Evolutionary conservation across 2,797 vertebrate genomes (phyloP), one percentile per base, ranked within the genome.

Genomic region (Eremophila alpestris): DNA sequence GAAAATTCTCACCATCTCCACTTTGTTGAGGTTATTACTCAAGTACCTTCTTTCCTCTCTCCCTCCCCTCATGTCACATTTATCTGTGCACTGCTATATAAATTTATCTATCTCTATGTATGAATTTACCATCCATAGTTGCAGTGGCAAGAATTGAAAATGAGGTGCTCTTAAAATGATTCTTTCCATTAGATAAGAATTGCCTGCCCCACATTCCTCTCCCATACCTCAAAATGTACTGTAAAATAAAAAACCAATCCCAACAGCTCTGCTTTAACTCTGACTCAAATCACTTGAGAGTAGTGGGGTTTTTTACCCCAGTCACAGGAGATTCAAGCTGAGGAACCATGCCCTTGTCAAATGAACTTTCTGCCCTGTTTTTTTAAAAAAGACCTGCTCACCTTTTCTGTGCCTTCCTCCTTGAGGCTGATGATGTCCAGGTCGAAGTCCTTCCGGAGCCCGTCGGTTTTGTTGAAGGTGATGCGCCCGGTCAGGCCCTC

Each of bases 371-470:
- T 59, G 43, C 41, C 34, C 2, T 9, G 22, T 9, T 13, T 14
- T n/a, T 52, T 34, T 22, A 23, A 18, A 15, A 22, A 43, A 54
- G 20, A 21, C 46, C 56, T 90, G 70, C 93, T 98, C 97, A 99
- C 99, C 99, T 99, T 99, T 97, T 99, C 99, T 88, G 99, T 97
- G 95, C 99, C 99, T 65, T 99, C 99, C 89, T 99, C 99, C 98
- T 99, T 99, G 41, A 99, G 98, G 96, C 99, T 99, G 97, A 99
- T 99, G 96, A 99, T 98, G 90, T 99, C 99, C 96, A 99, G 98
- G 97, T 99, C 99, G 84, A 99, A 99, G 96, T 99, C 99, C 96
- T 99, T 99, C 94, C 99, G 97, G 89, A 99, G 98, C 87, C 99
- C 99, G 3, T 99, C 99, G 0, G 98, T 99, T 97, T 98, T 99